Conservation (phyloP, 2,113 vertebrate genomes). For the Halcyon senegalensis region DNA sequence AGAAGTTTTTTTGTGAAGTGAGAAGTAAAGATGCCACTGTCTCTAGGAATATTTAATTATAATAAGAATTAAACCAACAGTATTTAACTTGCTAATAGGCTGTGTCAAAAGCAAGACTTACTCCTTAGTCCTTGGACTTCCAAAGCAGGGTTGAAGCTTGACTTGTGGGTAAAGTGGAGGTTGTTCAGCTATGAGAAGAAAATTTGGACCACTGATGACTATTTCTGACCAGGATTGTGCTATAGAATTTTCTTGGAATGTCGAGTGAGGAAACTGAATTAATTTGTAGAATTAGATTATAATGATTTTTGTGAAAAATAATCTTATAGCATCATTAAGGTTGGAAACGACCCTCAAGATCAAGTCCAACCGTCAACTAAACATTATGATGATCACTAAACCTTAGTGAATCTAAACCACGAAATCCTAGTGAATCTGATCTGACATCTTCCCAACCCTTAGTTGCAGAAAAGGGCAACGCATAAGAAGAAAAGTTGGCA, state of each 20-base stretch:
- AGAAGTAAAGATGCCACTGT: neutral
- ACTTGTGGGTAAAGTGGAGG: neutral
- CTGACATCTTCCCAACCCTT: neutral
- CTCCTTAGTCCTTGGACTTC: neutral
- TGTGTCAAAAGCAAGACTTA: neutral
- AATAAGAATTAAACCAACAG: neutral
- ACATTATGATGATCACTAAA: too few species aligned
- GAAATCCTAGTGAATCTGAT: neutral
- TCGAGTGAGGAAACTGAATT: neutral
- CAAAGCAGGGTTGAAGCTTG: neutral
- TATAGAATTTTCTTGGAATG: neutral
- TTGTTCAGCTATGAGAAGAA: neutral
- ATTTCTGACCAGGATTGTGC: neutral
- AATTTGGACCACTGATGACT: neutral
- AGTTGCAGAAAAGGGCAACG: neutral
- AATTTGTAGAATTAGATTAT: neutral
- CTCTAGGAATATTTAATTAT: neutral
- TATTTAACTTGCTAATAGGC: neutral
- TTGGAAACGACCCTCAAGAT: too few species aligned
- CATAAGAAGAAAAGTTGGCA: neutral
- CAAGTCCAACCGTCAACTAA: too few species aligned
- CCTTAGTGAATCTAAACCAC: too few species aligned
- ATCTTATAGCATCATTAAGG: too few species aligned
- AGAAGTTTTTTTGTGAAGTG: neutral
- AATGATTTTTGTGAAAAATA: neutral